Conservation (phyloP, 2,113 vertebrate genomes). For the Colius striatus region DNA sequence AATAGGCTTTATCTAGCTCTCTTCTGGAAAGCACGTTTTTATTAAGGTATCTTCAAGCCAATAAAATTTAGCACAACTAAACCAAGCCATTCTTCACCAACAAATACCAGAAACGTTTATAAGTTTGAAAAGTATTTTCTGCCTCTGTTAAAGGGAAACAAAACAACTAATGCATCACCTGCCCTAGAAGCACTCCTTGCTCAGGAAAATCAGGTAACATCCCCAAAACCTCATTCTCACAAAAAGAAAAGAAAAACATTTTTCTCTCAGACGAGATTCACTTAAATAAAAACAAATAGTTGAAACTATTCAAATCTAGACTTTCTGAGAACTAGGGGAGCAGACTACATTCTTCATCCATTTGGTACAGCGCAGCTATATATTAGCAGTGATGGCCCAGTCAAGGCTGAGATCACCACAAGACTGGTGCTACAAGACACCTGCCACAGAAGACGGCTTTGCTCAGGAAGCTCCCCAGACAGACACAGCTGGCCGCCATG, state of each 20-base stretch:
- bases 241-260: neutral
- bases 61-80: neutral
- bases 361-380: neutral
- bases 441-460: neutral
- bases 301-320: neutral
- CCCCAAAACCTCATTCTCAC: neutral
- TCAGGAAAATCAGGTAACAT: neutral
- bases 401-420: fast-evolving
- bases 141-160: neutral
- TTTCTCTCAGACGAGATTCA: neutral
- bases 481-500: neutral
- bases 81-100: neutral
- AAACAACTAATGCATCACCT: neutral
- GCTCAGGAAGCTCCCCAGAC: neutral
- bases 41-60: neutral
- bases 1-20: neutral
- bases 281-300: neutral
- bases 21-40: neutral
- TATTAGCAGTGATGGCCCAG: fast-evolving
- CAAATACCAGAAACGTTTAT: neutral
- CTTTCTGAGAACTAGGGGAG: neutral
- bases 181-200: neutral
- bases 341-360: neutral
- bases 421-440: neutral
- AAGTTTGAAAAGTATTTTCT: neutral